Conservation (phyloP, 2,888 invertebrate species). For the Dryomyza anilis region DNA sequence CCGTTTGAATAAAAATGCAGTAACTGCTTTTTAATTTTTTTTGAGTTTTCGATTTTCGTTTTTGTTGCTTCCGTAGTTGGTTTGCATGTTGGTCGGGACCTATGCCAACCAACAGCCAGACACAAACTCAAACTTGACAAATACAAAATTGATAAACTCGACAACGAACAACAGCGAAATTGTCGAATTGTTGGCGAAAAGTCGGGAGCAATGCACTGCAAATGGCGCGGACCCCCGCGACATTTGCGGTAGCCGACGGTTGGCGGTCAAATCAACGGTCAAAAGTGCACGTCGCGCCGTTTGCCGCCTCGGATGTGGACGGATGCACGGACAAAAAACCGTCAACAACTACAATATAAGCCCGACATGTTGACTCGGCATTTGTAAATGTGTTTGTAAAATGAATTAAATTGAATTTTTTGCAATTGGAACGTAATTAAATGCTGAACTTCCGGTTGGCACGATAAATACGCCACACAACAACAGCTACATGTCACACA, state of each 20-base stretch:
- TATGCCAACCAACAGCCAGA: background rate
- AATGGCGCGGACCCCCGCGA: too few species aligned
- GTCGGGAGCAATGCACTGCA: too few species aligned
- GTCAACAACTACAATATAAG: too few species aligned
- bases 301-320: too few species aligned
- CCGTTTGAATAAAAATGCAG: conserved; percentile 23
- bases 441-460: conserved; percentile 23
- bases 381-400: conserved; percentile 25
- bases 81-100: background rate
- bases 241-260: too few species aligned
- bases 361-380: conserved; percentile 17
- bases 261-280: background rate
- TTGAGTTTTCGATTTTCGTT: too few species aligned
- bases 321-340: too few species aligned
- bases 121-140: conserved; percentile 2
- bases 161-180: background rate
- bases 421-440: conserved; percentile 30
- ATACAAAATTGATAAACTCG: conserved; percentile 18
- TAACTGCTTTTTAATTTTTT: background rate
- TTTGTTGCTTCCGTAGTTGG: background rate
- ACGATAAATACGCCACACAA: background rate
- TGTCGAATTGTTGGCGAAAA: too few species aligned
- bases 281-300: too few species aligned
- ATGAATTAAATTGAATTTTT: conserved; percentile 30
- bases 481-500: background rate